phyloP scores from a whole-genome alignment of 2,888 invertebrate species.

The Drosophila nr. medialis region DNA sequence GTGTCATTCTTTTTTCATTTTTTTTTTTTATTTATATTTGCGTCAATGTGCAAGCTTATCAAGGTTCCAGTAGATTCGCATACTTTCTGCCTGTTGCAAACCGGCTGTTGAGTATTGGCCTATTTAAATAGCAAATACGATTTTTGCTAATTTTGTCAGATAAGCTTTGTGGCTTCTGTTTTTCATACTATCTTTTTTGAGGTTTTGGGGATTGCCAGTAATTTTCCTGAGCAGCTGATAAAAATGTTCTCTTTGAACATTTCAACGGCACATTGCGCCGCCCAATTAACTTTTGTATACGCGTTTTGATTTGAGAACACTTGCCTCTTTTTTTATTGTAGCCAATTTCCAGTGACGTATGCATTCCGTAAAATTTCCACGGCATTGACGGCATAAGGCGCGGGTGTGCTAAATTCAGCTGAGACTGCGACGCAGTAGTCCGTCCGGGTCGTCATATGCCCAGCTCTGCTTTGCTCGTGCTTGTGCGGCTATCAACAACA shows the following conservation, averaged over 20 bases:
- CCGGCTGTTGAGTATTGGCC: background rate
- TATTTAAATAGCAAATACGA: constrained; percentile 1
- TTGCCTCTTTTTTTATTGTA: background rate
- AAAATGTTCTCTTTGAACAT: background rate
- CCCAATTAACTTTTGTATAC: constrained; percentile 1
- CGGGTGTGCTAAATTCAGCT: constrained; percentile 11
- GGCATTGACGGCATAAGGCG: constrained; percentile 26
- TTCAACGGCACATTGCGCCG: background rate
- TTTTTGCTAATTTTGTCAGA: background rate
- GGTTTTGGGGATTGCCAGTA: background rate
- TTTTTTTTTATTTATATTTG: background rate
- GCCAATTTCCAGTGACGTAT: constrained; percentile 27
- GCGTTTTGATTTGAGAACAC: background rate
- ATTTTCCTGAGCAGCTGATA: background rate
- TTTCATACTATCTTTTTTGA: background rate
- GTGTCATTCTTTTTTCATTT: background rate
- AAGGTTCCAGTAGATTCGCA: constrained; percentile 5
- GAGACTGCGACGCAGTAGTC: constrained; percentile 44
- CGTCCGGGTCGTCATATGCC: constrained; percentile 50
- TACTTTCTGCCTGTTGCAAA: constrained; percentile 1
- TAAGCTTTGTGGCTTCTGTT: constrained; percentile 4
- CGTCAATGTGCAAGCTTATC: constrained; percentile 22
- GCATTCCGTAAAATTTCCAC: constrained; percentile 58
- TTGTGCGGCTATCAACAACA: constrained; percentile 66
- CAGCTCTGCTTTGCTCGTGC: constrained; percentile 33